Conservation (phyloP, 2,888 invertebrate genomes). For the Ochropacha duplaris region DNA sequence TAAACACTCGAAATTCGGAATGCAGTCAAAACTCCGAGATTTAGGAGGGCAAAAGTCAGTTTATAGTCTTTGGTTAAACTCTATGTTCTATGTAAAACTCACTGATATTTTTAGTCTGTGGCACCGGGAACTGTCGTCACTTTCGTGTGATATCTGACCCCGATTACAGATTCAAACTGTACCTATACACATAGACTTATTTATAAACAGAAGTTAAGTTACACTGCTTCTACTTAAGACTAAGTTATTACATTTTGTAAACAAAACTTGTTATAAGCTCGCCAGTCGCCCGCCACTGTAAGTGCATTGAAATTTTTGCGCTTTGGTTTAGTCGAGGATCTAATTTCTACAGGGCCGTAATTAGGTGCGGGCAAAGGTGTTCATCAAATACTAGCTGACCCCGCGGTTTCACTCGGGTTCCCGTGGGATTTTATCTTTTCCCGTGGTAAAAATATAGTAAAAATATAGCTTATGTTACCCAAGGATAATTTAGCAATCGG, state of each 20-base stretch:
- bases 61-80: too few species aligned
- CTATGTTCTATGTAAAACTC: too few species aligned
- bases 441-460: too few species aligned
- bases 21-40: too few species aligned
- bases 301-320: not conserved
- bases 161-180: slow-evolving; percentile 13
- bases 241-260: not conserved
- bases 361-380: not conserved
- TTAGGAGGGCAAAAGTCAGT: too few species aligned
- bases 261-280: not conserved
- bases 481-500: too few species aligned
- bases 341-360: not conserved
- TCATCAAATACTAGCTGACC: too few species aligned
- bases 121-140: slow-evolving; percentile 29
- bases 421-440: too few species aligned
- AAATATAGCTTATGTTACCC: too few species aligned
- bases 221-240: not conserved
- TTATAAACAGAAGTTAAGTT: not conserved
- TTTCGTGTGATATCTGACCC: slow-evolving; percentile 37
- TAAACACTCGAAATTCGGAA: too few species aligned
- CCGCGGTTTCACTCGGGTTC: too few species aligned
- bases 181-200: not conserved
- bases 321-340: not conserved
- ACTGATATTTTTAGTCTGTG: slow-evolving; percentile 7
- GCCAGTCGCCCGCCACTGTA: not conserved